phyloP scores from a whole-genome alignment of 2,888 invertebrate species.

The Teleogryllus oceanicus region DNA sequence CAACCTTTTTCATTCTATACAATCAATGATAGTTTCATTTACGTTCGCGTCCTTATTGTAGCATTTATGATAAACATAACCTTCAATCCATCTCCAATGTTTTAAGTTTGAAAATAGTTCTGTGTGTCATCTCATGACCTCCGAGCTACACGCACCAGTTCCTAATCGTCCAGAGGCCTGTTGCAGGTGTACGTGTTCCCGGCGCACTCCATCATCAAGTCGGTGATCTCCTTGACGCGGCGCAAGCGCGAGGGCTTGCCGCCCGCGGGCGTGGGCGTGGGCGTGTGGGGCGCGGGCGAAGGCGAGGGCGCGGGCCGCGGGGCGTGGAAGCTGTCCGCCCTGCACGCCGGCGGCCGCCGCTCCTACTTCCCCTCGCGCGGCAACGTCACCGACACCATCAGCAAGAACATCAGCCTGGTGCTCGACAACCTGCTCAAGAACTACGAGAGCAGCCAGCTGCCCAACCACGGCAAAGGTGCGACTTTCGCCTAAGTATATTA shows the following conservation, averaged over 20 bases:
- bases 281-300: not conserved
- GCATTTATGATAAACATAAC: too few species aligned
- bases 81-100: too few species aligned
- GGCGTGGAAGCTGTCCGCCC: not conserved
- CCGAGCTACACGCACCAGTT: too few species aligned
- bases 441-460: slow-evolving; percentile 84
- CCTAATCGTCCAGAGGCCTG: too few species aligned
- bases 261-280: not conserved
- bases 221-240: not conserved
- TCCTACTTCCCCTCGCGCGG: slow-evolving; percentile 52
- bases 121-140: too few species aligned
- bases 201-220: slow-evolving; percentile 22
- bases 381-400: slow-evolving; percentile 62
- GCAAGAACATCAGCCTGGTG: slow-evolving; percentile 79
- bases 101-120: too few species aligned
- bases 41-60: too few species aligned
- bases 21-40: too few species aligned
- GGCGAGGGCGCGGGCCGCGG: not conserved
- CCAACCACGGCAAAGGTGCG: slow-evolving; percentile 81
- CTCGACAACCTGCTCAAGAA: slow-evolving; percentile 83
- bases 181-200: not conserved
- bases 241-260: not conserved
- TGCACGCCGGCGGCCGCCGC: slow-evolving; percentile 29
- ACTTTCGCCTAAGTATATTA: slow-evolving; percentile 47
- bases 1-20: too few species aligned